Base-by-base conservation (phyloP, 2,113 vertebrate genomes). In the Pao palembangensis region DNA sequence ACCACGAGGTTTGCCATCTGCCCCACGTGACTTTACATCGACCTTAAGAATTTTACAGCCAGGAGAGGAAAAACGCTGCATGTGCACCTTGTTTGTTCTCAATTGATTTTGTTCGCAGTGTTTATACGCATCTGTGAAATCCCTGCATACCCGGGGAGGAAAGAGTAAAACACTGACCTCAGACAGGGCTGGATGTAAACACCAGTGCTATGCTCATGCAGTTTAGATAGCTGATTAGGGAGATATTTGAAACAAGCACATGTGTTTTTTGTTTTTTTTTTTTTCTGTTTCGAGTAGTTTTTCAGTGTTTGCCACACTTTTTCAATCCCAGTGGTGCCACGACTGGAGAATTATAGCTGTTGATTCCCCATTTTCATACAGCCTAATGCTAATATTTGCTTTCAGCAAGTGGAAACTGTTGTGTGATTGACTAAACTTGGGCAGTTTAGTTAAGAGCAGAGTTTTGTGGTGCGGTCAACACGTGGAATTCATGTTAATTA, bases 1-100 rank as follows among this genome's bases (percentile, higher is more conserved):
- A 67, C 79, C 62, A 65, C 67, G 73, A 73, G 68, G 69, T 71
- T 42, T 10, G 42, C 52, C 56, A 69, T 71, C 73, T 54, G 61
- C 54, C 64, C 55, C 65, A 69, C 65, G 73, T 77, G 77, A 83
- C 79, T 85, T 71, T 20, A 2, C 57, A 16, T 3, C 72, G 70
- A 87, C 78, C 81, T 51, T 8, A 13, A 63, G 67, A 74, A 51
- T 73, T 76, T 76, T 58, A 62, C 44, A 62, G 81, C 71, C 50
- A 16, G 34, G 18, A 61, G 77, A 50, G 58, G 34, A n/a, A 43
- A 54, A 55, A 12, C 52, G 38, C 21, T 64, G 47, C 56, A 48
- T 53, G 11, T 61, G 23, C 60, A 48, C 56, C 21, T 66, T 61
- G n/a, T 51, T 28, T 38, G 46, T 58, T 55, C 52, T 66, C 58